Evolutionary conservation across 1,140 invertebrate species (phyloP).

Genomic region (Drosophila tsacasi): DNA sequence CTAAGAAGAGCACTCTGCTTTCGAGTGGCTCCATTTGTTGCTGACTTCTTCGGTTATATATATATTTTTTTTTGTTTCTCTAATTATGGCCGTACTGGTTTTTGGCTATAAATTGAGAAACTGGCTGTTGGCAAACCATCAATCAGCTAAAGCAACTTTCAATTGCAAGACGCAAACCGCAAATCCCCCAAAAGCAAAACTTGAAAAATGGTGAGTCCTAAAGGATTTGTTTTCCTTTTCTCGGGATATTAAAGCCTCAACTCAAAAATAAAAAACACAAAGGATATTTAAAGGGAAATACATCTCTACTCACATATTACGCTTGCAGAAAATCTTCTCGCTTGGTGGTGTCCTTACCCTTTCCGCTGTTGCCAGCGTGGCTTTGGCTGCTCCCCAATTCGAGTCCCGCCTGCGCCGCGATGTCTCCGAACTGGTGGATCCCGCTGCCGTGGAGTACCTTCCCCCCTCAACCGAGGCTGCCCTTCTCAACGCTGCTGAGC

Average conservation of each 20-base stretch:
- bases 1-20: conserved; percentile 35
- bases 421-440: conserved; percentile 62
- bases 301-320: background rate
- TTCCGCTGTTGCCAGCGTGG: conserved; percentile 70
- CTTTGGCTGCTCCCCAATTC: conserved; percentile 57
- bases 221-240: conserved; percentile 7
- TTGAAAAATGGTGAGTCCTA: conserved; percentile 44
- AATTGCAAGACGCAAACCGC: conserved; percentile 67
- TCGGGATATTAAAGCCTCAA: background rate
- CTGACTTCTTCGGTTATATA: conserved; percentile 2
- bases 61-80: conserved; percentile 17
- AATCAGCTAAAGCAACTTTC: conserved; percentile 73
- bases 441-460: conserved; percentile 50
- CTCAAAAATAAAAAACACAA: background rate
- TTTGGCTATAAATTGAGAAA: conserved; percentile 67
- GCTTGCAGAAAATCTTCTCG: conserved; percentile 74
- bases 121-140: conserved; percentile 56
- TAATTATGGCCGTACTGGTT: conserved; percentile 36
- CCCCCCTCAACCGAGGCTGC: conserved; percentile 48
- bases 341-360: conserved; percentile 62
- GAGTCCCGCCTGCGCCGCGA: conserved; percentile 51
- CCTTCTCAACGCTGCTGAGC: conserved; percentile 15
- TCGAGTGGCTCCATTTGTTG: conserved; percentile 36
- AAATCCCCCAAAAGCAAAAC: conserved; percentile 28
- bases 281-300: background rate